Conservation (phyloP, 1,140 invertebrate genomes). For the Macrobrachium rosenbergii region DNA sequence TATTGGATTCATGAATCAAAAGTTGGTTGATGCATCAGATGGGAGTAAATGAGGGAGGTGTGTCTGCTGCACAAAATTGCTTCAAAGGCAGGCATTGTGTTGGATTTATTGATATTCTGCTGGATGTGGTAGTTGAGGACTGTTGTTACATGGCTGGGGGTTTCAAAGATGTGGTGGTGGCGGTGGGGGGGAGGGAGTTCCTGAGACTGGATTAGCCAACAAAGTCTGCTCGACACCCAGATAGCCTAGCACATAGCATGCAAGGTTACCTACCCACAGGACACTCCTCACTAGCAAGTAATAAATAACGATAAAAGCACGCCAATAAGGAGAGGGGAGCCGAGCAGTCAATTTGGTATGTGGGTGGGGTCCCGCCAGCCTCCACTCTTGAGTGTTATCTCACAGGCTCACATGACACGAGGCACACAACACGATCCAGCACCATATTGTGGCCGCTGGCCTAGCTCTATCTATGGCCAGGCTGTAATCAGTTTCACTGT, state of each 20-base stretch:
- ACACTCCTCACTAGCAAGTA: slow-evolving; percentile 53
- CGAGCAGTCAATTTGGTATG: slow-evolving; percentile 48
- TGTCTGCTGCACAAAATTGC: slow-evolving; percentile 45
- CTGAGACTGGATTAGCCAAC: slow-evolving; percentile 59
- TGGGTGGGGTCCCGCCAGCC: slow-evolving; percentile 53
- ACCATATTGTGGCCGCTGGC: slow-evolving; percentile 46
- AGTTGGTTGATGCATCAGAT: slow-evolving; percentile 19
- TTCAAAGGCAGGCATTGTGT: slow-evolving; percentile 41
- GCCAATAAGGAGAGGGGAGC: slow-evolving; percentile 64
- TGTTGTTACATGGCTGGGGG: slow-evolving; percentile 35
- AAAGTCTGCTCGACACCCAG: slow-evolving; percentile 37
- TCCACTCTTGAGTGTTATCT: slow-evolving; percentile 49
- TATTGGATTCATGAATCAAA: slow-evolving; percentile 19
- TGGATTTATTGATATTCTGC: slow-evolving; percentile 36
- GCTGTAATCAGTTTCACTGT: slow-evolving; percentile 46
- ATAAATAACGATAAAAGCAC: slow-evolving; percentile 65
- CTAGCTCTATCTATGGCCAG: slow-evolving; percentile 41
- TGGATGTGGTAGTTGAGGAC: slow-evolving; percentile 39
- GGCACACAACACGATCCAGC: slow-evolving; percentile 46
- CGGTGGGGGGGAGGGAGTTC: slow-evolving; percentile 59
- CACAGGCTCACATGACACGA: slow-evolving; percentile 52
- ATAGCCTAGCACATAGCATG: slow-evolving; percentile 43
- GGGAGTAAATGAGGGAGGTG: slow-evolving; percentile 30
- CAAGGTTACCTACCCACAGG: slow-evolving; percentile 41
- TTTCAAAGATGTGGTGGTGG: slow-evolving; percentile 44